Evolutionary conservation across 2,113 vertebrate genomes (phyloP).

Genomic region (Aspidoscelis tigris): DNA sequence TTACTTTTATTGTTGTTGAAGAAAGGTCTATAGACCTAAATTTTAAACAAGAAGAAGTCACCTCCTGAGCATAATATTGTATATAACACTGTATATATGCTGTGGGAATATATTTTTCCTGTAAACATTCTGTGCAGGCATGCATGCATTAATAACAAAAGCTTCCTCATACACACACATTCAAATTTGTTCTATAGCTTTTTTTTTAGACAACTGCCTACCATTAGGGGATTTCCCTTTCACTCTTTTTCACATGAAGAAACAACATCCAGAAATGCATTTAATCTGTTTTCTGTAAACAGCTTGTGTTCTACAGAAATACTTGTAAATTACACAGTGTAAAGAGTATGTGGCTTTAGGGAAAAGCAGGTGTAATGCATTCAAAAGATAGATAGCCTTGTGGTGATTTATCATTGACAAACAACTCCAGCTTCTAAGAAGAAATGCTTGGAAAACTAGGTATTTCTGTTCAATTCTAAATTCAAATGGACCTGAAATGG

Average conservation of each 20-base stretch:
- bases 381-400: not conserved
- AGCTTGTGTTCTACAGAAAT: not conserved
- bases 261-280: not conserved
- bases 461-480: not conserved
- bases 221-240: not conserved
- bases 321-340: not conserved
- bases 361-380: not conserved
- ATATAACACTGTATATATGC: no score
- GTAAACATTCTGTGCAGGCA: not conserved
- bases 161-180: not conserved
- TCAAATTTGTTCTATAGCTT: not conserved
- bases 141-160: not conserved
- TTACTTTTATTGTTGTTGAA: no score
- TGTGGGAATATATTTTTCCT: no score
- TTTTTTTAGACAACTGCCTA: conserved; percentile 31
- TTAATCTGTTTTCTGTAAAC: not conserved
- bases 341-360: not conserved
- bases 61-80: no score
- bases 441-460: not conserved
- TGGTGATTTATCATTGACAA: not conserved
- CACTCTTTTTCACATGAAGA: not conserved
- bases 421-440: not conserved
- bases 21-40: no score
- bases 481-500: not conserved
- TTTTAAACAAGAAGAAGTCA: not conserved